A percentile compares a stretch with the other conserved stretches of the same genome.
phyloP scores from a whole-genome alignment of 2,113 vertebrate genomes.

The Sigmodon hispidus region DNA sequence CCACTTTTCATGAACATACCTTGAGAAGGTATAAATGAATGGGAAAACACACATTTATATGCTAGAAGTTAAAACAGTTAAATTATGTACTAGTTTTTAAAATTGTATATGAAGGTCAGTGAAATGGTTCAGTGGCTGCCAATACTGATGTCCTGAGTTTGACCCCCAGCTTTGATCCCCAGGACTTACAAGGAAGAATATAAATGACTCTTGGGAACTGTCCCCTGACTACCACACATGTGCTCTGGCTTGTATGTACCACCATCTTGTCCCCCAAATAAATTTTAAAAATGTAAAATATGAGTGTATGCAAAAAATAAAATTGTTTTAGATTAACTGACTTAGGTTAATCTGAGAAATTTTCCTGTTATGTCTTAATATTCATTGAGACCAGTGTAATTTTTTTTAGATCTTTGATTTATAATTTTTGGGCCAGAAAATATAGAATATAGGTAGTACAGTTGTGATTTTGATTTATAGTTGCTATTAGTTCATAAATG shows the following conservation, averaged over 20 bases:
- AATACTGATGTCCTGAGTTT: neutral
- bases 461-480: conserved; percentile 41
- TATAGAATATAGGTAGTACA: neutral
- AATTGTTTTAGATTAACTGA: neutral
- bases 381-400: neutral
- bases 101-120: neutral
- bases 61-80: conserved; percentile 20
- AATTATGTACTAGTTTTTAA: neutral
- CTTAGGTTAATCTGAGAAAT: neutral
- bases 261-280: neutral
- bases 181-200: neutral
- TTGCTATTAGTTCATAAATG: conserved; percentile 30
- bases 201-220: neutral
- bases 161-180: neutral
- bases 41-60: neutral
- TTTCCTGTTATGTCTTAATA: neutral
- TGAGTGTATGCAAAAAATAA: neutral
- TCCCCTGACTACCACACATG: neutral
- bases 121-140: neutral
- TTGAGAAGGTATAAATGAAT: neutral
- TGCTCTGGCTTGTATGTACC: neutral
- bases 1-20: neutral
- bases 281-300: neutral
- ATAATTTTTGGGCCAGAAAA: neutral
- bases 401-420: conserved; percentile 30